phyloP scores from a whole-genome alignment of 1,140 invertebrate genomes.

The Halotydeus destructor region DNA sequence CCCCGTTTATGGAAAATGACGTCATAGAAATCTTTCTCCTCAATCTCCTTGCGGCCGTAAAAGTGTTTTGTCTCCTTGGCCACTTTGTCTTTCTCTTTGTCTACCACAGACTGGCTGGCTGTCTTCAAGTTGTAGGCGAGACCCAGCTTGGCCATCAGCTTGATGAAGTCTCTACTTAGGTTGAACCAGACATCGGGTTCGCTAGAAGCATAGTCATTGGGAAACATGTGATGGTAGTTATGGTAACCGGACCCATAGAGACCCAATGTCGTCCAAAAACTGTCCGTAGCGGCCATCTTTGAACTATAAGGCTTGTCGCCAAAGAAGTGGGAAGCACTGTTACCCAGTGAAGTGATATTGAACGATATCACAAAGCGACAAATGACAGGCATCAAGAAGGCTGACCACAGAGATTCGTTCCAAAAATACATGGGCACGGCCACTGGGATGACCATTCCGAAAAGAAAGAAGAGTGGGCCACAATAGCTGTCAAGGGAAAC shows the following conservation, averaged over 20 bases:
- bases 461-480: too few relatives aligned
- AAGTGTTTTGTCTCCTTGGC: too few relatives aligned
- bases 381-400: constrained; percentile 59
- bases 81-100: too few relatives aligned
- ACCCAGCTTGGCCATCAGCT: too few relatives aligned
- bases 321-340: constrained; percentile 28
- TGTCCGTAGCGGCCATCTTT: constrained; percentile 31
- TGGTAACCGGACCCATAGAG: constrained; percentile 37
- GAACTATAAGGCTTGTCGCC: constrained; percentile 27
- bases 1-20: too few relatives aligned
- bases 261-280: constrained; percentile 26
- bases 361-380: constrained; percentile 41
- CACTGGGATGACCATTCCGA: constrained; percentile 60
- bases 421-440: constrained; percentile 57
- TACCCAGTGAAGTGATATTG: too few relatives aligned
- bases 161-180: too few relatives aligned
- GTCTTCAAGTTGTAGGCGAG: too few relatives aligned
- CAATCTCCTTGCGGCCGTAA: too few relatives aligned
- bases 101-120: too few relatives aligned
- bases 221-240: constrained; percentile 59
- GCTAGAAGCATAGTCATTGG: constrained; percentile 50
- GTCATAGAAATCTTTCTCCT: too few relatives aligned
- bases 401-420: constrained; percentile 51
- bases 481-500: too few relatives aligned
- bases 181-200: constrained; percentile 31